phyloP scores from a whole-genome alignment of 2,797 vertebrate genomes.

The Sebastes kiyomatsui region DNA sequence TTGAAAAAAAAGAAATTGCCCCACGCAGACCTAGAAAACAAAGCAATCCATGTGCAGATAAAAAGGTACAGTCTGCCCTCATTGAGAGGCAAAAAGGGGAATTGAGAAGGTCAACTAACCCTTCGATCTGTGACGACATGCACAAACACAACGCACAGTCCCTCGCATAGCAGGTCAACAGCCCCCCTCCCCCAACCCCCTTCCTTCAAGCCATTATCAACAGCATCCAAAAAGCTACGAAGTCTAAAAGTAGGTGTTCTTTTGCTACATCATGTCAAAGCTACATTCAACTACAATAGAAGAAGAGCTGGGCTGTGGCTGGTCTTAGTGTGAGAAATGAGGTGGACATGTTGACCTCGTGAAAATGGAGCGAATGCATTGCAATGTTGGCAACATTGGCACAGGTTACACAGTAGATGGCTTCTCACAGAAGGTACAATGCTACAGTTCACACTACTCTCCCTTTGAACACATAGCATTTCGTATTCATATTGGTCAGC shows the following conservation, averaged over 20 bases:
- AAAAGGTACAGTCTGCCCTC: constrained; percentile 70
- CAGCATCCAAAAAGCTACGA: constrained; percentile 83
- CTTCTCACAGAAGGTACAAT: constrained; percentile 56
- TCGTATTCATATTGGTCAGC: constrained; percentile 42
- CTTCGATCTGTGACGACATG: constrained; percentile 85
- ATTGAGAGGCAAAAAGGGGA: constrained; percentile 63
- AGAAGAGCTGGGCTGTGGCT: constrained; percentile 85
- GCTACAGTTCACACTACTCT: constrained; percentile 45
- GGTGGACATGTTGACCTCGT: constrained; percentile 52
- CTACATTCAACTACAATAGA: constrained; percentile 86
- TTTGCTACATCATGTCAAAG: constrained; percentile 87
- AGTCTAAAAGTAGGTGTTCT: constrained; percentile 81
- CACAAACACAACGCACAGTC: constrained; percentile 80
- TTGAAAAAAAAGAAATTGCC: constrained; percentile 61
- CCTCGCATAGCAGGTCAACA: constrained; percentile 69
- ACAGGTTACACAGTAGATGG: constrained; percentile 73
- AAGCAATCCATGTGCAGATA: constrained; percentile 75
- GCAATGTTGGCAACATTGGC: constrained; percentile 57
- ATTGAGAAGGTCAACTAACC: constrained; percentile 77
- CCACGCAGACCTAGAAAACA: constrained; percentile 62
- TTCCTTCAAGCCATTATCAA: constrained; percentile 67
- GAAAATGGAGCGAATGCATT: constrained; percentile 48
- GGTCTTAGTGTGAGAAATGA: constrained; percentile 81
- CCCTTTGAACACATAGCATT: constrained; percentile 48
- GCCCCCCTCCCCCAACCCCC: constrained; percentile 18